Conservation (phyloP, 2,888 invertebrate genomes). For the Amiota minor region DNA sequence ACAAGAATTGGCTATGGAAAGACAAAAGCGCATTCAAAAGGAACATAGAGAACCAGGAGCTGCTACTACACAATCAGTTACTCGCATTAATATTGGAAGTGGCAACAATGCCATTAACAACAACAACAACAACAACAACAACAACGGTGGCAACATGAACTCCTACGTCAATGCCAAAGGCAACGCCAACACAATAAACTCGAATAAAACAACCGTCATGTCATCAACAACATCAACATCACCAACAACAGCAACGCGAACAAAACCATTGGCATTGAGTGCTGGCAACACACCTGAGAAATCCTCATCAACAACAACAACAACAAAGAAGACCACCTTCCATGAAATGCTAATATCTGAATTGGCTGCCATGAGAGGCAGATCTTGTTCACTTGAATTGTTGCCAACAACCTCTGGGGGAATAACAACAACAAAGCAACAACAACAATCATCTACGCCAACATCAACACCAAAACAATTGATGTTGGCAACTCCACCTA, state of each 20-base stretch:
- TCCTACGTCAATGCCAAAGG: background rate
- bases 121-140: conserved; percentile 17
- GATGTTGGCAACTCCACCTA: background rate
- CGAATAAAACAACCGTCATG: conserved; percentile 26
- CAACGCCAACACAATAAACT: background rate
- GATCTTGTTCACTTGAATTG: conserved; percentile 69
- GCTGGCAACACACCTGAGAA: conserved; percentile 64
- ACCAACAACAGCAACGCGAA: conserved; percentile 26
- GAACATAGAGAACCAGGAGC: background rate
- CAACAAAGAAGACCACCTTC: conserved; percentile 70
- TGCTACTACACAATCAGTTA: conserved; percentile 44
- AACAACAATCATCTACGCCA: conserved; percentile 25
- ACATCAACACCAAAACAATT: conserved; percentile 33
- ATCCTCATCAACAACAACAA: conserved; percentile 50
- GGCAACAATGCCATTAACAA: conserved; percentile 17
- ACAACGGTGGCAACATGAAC: conserved; percentile 23
- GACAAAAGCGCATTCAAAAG: conserved; percentile 42
- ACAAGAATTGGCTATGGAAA: conserved; percentile 54
- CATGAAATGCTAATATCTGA: conserved; percentile 83
- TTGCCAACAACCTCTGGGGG: conserved; percentile 56
- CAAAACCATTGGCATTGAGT: conserved; percentile 48
- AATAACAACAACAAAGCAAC: conserved; percentile 27
- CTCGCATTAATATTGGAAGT: conserved; percentile 64
- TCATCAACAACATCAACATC: background rate
- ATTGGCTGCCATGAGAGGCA: conserved; percentile 78